Percentiles rank a stretch among this genome's conserved stretches.
Conservation (phyloP, 2,797 vertebrate species). For the Sebastes miniatus region DNA sequence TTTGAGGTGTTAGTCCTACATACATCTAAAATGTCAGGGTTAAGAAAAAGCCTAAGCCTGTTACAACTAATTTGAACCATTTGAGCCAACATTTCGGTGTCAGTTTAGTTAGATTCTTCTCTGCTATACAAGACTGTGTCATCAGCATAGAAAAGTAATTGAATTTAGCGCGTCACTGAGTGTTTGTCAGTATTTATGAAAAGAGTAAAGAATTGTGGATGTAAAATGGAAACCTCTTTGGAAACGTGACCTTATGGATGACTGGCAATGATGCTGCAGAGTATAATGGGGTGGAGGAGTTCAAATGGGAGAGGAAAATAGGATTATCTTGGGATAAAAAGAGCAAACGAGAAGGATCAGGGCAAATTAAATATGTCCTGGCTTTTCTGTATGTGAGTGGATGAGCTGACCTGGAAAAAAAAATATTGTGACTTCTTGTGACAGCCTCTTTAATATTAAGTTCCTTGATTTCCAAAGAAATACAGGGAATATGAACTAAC, state of each 20-base stretch:
- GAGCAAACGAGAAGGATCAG: slow-evolving; percentile 22
- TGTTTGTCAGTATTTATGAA: background rate
- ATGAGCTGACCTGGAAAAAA: slow-evolving; percentile 76
- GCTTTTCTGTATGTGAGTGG: slow-evolving; percentile 35
- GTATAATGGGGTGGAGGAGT: slow-evolving; percentile 7
- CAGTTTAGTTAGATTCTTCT: background rate
- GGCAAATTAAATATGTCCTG: slow-evolving; percentile 32
- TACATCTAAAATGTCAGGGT: background rate
- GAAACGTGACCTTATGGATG: slow-evolving; percentile 21
- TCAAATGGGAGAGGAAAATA: slow-evolving; percentile 46
- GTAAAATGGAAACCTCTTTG: background rate
- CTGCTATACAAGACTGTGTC: background rate
- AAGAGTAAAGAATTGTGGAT: background rate
- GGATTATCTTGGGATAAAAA: slow-evolving; percentile 50
- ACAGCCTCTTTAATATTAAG: slow-evolving; percentile 35
- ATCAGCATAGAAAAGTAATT: background rate
- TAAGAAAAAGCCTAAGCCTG: background rate
- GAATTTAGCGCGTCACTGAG: background rate
- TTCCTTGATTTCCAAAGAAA: background rate
- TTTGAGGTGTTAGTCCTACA: background rate
- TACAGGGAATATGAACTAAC: background rate
- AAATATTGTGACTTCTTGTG: slow-evolving; percentile 69
- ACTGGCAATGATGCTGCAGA: slow-evolving; percentile 43
- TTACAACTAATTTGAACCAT: background rate
- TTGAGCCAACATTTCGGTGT: background rate